Evolutionary conservation across 2,797 vertebrate genomes (phyloP).

Genomic region (Eulemur albifrons): DNA sequence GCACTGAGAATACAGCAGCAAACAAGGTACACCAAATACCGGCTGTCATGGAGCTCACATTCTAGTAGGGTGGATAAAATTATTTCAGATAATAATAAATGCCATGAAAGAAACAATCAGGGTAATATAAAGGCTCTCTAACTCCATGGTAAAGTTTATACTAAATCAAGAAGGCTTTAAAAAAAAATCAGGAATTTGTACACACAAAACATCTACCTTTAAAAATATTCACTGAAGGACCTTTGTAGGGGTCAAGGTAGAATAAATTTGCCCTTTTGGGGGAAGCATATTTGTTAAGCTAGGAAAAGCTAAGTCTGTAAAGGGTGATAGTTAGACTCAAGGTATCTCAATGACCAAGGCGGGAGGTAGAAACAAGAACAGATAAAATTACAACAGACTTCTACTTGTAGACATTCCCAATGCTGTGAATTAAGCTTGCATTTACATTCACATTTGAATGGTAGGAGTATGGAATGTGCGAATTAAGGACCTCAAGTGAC

Average conservation of each 20-base stretch:
- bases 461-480: not conserved
- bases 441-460: not conserved
- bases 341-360: not conserved
- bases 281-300: not conserved
- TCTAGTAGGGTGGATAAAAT: not conserved
- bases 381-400: not conserved
- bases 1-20: not conserved
- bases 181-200: not conserved
- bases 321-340: not conserved
- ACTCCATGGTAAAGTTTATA: not conserved
- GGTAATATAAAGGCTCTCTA: not conserved
- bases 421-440: not conserved
- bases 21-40: not conserved
- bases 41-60: not conserved
- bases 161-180: not conserved
- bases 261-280: not conserved
- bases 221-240: not conserved
- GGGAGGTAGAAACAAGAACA: not conserved
- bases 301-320: not conserved
- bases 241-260: not conserved
- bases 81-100: conserved; percentile 6
- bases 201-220: not conserved
- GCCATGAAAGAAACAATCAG: not conserved
- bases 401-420: not conserved
- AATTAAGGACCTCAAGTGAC: not conserved